Evolutionary conservation across 1,140 invertebrate species (phyloP).

Genomic region (Diplogasteroides magnus): DNA sequence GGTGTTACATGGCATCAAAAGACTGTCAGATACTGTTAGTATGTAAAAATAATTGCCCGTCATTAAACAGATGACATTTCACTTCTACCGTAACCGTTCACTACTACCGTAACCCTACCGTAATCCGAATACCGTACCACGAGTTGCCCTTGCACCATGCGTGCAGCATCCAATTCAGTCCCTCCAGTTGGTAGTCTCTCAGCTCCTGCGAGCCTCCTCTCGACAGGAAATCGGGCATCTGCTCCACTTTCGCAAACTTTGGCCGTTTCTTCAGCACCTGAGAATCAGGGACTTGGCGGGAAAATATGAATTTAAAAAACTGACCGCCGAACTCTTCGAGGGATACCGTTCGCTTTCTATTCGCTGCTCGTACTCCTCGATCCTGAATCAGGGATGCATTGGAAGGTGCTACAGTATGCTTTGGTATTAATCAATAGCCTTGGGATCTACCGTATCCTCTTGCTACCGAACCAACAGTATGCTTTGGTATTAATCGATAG

Average conservation of each 20-base stretch:
- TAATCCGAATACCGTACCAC: constrained; percentile 2
- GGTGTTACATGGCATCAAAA: constrained; percentile 54
- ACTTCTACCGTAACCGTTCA: too few relatives aligned
- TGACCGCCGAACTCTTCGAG: constrained; percentile 70
- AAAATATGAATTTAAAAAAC: not conserved
- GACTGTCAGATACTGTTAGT: not conserved
- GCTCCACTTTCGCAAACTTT: constrained; percentile 84
- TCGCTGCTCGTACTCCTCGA: constrained; percentile 61
- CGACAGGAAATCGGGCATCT: constrained; percentile 79
- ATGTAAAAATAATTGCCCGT: not conserved
- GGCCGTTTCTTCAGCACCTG: constrained; percentile 74
- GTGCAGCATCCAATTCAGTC: constrained; percentile 61
- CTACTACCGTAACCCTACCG: too few relatives aligned
- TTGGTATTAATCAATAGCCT: too few relatives aligned
- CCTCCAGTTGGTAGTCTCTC: constrained; percentile 61
- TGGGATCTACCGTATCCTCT: too few relatives aligned
- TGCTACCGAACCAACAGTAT: too few relatives aligned
- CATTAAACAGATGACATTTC: too few relatives aligned
- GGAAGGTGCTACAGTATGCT: too few relatives aligned
- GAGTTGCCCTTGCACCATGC: constrained; percentile 59
- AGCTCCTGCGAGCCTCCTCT: constrained; percentile 55
- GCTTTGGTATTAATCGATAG: too few relatives aligned
- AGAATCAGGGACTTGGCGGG: not conserved
- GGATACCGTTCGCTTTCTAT: constrained; percentile 80
- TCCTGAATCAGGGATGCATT: too few relatives aligned